Conservation (phyloP, 2,888 invertebrate species). For the Cordilura impudica region DNA sequence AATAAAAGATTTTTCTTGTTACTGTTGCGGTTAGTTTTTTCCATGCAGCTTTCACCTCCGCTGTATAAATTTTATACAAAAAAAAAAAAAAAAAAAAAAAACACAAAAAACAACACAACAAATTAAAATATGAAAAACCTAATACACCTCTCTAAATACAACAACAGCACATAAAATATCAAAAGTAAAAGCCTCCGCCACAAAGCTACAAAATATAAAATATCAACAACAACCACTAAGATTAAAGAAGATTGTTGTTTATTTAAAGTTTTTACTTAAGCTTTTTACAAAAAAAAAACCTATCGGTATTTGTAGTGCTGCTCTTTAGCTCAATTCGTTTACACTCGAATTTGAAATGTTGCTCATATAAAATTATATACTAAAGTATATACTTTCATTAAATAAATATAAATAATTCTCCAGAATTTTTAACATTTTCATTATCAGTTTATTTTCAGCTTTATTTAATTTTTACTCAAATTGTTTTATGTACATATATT, state of each 20-base stretch:
- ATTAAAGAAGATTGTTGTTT: slow-evolving; percentile 37
- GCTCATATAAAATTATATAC: not conserved
- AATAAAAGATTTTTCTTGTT: slow-evolving; percentile 1
- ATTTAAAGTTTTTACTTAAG: slow-evolving; percentile 16
- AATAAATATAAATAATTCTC: no score
- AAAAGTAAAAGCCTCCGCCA: slow-evolving; percentile 53
- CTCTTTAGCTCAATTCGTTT: slow-evolving; percentile 17
- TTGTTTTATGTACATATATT: not conserved
- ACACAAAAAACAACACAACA: slow-evolving; percentile 9
- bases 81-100: not conserved
- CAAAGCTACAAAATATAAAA: slow-evolving; percentile 57
- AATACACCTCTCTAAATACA: slow-evolving; percentile 42
- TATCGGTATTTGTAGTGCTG: slow-evolving; percentile 34
- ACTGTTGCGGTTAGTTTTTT: no score
- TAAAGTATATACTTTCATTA: no score
- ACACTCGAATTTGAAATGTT: slow-evolving; percentile 14
- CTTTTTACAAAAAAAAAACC: slow-evolving; percentile 18
- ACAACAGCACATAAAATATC: not conserved
- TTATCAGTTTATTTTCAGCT: not conserved
- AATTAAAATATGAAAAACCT: slow-evolving; percentile 51
- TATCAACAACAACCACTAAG: slow-evolving; percentile 50
- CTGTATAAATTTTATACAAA: slow-evolving; percentile 30
- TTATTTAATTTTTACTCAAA: not conserved
- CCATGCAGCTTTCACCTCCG: slow-evolving; percentile 53
- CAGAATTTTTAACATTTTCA: no score